phyloP scores from a whole-genome alignment of 2,888 invertebrate genomes.

The Oasisia sp. region DNA sequence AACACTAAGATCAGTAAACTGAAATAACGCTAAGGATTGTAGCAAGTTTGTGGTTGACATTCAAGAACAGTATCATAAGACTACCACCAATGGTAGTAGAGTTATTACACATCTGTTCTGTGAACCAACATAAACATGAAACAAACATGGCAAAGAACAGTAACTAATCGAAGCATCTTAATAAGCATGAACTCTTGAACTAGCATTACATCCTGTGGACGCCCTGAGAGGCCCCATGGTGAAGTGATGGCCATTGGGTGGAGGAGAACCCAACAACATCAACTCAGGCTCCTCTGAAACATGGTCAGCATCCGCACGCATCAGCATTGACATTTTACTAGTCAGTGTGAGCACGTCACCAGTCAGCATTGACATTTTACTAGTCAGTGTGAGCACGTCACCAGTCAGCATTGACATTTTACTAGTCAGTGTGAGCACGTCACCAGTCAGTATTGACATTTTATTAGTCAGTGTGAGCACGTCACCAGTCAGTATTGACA shows the following conservation, averaged over 20 bases:
- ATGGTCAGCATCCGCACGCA: neutral
- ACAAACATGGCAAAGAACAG: neutral
- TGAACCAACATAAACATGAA: neutral
- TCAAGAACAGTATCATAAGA: too few species aligned
- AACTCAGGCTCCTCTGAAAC: conserved; percentile 4
- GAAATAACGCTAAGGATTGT: too few species aligned
- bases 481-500: neutral
- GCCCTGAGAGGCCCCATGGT: conserved; percentile 10
- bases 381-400: neutral
- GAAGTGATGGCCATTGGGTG: neutral
- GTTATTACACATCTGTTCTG: neutral
- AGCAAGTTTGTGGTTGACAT: too few species aligned
- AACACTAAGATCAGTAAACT: neutral
- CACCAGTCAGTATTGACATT: too few species aligned
- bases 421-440: neutral
- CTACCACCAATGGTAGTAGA: neutral
- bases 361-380: neutral
- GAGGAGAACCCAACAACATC: neutral
- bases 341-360: neutral
- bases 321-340: neutral
- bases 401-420: neutral
- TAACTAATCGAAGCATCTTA: neutral
- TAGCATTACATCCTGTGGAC: neutral
- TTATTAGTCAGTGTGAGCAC: neutral
- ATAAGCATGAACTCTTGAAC: neutral